Base-by-base conservation (phyloP, 2,888 invertebrate genomes). In the Drosophila prolongata region DNA sequence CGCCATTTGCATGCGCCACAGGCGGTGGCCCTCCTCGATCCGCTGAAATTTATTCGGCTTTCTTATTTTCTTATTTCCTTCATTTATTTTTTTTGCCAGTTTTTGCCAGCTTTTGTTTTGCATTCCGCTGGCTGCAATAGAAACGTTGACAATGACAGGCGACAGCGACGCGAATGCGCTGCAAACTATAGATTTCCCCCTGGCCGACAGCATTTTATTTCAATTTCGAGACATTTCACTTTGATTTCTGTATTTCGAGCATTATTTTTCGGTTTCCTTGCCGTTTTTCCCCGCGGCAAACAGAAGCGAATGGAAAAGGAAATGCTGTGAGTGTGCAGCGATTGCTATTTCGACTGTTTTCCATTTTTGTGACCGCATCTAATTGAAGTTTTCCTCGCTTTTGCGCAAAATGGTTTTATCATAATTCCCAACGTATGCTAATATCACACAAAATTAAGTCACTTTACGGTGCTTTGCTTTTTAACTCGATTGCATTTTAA, bases 71-170 rank as follows among this genome's bases (percentile, higher is more conserved):
- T 19, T 19, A 19, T 71, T 40, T 24, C n/a, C 24, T n/a, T 8
- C 11, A 1, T 6, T 47, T 34, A n/a, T 40, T 24, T 50, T 50
- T 30, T 46, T 19, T 40, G 11, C n/a, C n/a, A n/a, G 1, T 8
- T 27, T 53, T 40, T 35, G 27, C 46, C 30, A 38, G 35, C 30
- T 56, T 58, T 58, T 53, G 58, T 57, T 52, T 61, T 68, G 34
- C 42, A 52, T 59, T 67, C 34, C 74, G 13, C 50, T 16, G 30
- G 46, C 64, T 77, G 78, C 73, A 73, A 87, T 80, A 62, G 84
- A 80, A 87, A 70, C 70, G 81, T 80, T 80, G 85, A 83, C 83
- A 86, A 80, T 73, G 83, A 81, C 80, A 76, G 75, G 34, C 75
- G 64, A 56, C 67, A 64, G 43, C 75, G 47, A 61, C 73, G 60